phyloP scores from a whole-genome alignment of 2,113 vertebrate genomes.

The Alosa alosa region DNA sequence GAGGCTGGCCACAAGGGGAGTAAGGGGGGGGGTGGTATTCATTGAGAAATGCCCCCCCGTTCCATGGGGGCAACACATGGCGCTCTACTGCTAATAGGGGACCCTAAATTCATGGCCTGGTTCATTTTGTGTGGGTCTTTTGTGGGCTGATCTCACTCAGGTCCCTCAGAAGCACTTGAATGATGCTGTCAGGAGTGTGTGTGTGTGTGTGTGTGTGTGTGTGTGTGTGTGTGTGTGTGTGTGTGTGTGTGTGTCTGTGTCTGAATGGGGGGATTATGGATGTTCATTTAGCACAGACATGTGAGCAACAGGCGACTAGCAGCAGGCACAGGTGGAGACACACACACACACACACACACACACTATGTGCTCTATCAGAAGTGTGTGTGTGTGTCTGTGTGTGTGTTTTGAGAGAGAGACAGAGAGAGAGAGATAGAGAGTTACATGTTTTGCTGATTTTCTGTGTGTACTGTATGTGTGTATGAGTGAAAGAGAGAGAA shows the following conservation, averaged over 20 bases:
- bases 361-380: conserved; percentile 32
- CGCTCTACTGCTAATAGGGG: conserved; percentile 72
- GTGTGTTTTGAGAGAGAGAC: background rate
- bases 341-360: background rate
- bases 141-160: conserved; percentile 39
- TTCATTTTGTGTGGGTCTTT: conserved; percentile 64
- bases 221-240: background rate
- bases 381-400: conserved; percentile 35
- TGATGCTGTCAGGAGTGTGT: conserved; percentile 22
- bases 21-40: conserved; percentile 25
- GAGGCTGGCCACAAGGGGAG: conserved; percentile 33
- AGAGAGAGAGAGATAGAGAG: too few species aligned
- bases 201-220: background rate
- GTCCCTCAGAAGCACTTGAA: conserved; percentile 34
- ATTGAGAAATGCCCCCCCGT: background rate
- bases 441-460: too few species aligned
- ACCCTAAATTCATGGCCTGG: conserved; percentile 80
- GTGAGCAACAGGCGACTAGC: conserved; percentile 55
- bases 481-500: too few species aligned
- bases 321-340: background rate
- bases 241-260: background rate
- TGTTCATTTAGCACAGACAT: conserved; percentile 22
- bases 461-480: too few species aligned
- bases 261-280: background rate
- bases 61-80: background rate